Conservation (phyloP, 1,140 invertebrate genomes). For the Drosophila obscura region DNA sequence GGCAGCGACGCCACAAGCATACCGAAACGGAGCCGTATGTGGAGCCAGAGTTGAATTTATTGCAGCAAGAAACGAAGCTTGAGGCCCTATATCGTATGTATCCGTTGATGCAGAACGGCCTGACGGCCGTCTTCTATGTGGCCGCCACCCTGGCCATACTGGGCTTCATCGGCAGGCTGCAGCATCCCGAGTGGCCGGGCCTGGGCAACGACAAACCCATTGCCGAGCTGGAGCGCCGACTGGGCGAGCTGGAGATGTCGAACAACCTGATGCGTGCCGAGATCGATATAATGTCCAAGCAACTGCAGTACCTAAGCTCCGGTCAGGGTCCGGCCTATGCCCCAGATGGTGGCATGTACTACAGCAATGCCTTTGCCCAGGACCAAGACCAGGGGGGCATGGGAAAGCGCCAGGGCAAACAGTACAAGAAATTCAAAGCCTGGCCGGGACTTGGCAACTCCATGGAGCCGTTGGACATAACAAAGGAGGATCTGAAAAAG, state of each 20-base stretch:
- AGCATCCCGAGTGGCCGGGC: conserved; percentile 66
- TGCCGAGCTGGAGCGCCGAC: conserved; percentile 58
- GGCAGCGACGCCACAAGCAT: no score
- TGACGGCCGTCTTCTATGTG: conserved; percentile 71
- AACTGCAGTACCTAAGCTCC: conserved; percentile 64
- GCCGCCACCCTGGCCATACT: conserved; percentile 59
- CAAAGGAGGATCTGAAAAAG: conserved; percentile 58
- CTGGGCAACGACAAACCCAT: conserved; percentile 30
- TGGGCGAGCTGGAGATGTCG: conserved; percentile 71
- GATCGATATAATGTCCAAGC: conserved; percentile 76
- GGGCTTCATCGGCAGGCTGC: conserved; percentile 67
- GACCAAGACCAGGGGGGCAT: not conserved
- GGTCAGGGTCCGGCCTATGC: conserved; percentile 7
- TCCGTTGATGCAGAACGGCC: conserved; percentile 48
- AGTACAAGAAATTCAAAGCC: conserved; percentile 61
- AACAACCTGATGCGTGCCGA: conserved; percentile 79
- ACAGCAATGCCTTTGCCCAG: no score
- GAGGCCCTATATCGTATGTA: conserved; percentile 17
- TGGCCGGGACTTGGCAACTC: conserved; percentile 65
- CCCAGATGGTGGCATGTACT: no score
- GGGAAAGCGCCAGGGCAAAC: conserved; percentile 5
- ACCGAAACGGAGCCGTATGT: conserved; percentile 3
- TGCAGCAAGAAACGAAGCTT: conserved; percentile 5
- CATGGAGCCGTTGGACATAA: conserved; percentile 56
- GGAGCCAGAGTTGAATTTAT: not conserved